These are phyloP conservation scores for Cinara cedri DNA, from an alignment of 2,888 invertebrate genomes.

Conservation along the genomic window DNA sequence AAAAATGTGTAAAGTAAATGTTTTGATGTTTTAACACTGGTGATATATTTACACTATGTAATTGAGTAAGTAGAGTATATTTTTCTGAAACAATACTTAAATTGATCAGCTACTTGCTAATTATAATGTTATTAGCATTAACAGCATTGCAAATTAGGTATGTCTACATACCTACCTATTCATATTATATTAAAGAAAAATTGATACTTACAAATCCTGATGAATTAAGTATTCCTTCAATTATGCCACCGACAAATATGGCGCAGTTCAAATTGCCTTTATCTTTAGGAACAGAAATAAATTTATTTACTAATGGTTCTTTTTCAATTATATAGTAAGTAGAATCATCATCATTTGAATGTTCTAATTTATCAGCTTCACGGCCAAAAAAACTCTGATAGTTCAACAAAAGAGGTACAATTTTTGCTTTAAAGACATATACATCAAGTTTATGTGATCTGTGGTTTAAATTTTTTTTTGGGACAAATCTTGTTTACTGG, in stretches of 20 bases:
- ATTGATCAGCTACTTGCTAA: not conserved
- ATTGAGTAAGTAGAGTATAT: no score
- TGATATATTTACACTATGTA: no score
- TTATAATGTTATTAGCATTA: no score
- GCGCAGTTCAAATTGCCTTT: slow-evolving; percentile 97
- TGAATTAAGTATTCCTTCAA: slow-evolving; percentile 92
- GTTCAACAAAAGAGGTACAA: slow-evolving; percentile 19
- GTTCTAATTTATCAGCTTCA: slow-evolving; percentile 97
- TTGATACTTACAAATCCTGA: slow-evolving; percentile 89
- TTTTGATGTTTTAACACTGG: no score
- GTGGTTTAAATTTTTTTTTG: no score
- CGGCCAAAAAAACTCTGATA: slow-evolving; percentile 90
- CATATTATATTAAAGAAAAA: slow-evolving; percentile 17
- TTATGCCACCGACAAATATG: slow-evolving; percentile 96
- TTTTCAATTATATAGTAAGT: slow-evolving; percentile 99
- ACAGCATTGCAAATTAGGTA: not conserved
- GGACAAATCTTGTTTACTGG: no score
- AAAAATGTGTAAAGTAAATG: no score
- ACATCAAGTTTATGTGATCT: not conserved
- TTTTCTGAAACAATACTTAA: not conserved
- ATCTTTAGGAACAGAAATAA: slow-evolving; percentile 96
- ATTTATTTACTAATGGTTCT: slow-evolving; percentile 95
- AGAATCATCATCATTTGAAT: slow-evolving; percentile 97
- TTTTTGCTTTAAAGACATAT: slow-evolving; percentile 11
- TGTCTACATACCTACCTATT: no score